phyloP scores from a whole-genome alignment of 2,888 invertebrate genomes.

The Polyommatus iphigenia region DNA sequence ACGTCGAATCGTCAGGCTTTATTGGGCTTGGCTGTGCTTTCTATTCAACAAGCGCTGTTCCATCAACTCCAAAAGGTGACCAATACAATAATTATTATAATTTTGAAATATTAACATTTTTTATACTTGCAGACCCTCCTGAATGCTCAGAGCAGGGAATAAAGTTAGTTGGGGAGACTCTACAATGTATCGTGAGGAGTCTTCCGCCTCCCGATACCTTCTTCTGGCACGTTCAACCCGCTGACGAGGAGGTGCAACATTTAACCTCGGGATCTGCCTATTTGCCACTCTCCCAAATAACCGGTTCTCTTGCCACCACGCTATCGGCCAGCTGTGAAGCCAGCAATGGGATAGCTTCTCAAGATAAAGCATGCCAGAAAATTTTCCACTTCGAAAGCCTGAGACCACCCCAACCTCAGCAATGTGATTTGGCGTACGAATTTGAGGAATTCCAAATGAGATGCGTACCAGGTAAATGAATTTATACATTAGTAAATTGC shows the following conservation, averaged over 20 bases:
- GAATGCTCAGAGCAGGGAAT: slow-evolving; percentile 65
- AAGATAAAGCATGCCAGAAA: slow-evolving; percentile 63
- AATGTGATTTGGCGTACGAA: slow-evolving; percentile 69
- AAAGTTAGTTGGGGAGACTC: slow-evolving; percentile 61
- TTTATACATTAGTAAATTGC: neutral
- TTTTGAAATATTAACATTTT: too few species aligned
- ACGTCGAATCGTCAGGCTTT: too few species aligned
- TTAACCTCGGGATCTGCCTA: slow-evolving; percentile 66
- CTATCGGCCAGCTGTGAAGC: slow-evolving; percentile 66
- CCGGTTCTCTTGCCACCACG: slow-evolving; percentile 59
- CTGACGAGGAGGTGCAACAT: slow-evolving; percentile 63
- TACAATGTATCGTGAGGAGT: slow-evolving; percentile 63
- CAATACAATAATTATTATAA: too few species aligned
- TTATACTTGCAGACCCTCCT: slow-evolving; percentile 63
- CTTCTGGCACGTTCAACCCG: slow-evolving; percentile 69
- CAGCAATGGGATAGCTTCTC: slow-evolving; percentile 66
- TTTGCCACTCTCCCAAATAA: slow-evolving; percentile 64
- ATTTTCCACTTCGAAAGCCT: slow-evolving; percentile 62
- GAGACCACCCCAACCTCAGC: slow-evolving; percentile 65
- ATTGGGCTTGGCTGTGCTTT: too few species aligned
- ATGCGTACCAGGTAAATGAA: slow-evolving; percentile 64
- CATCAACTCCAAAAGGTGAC: too few species aligned
- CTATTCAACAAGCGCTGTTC: too few species aligned
- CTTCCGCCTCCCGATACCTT: slow-evolving; percentile 65
- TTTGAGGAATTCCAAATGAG: slow-evolving; percentile 71